Evolutionary conservation across 2,113 vertebrate species (phyloP).

Genomic region (Cinclus cinclus): DNA sequence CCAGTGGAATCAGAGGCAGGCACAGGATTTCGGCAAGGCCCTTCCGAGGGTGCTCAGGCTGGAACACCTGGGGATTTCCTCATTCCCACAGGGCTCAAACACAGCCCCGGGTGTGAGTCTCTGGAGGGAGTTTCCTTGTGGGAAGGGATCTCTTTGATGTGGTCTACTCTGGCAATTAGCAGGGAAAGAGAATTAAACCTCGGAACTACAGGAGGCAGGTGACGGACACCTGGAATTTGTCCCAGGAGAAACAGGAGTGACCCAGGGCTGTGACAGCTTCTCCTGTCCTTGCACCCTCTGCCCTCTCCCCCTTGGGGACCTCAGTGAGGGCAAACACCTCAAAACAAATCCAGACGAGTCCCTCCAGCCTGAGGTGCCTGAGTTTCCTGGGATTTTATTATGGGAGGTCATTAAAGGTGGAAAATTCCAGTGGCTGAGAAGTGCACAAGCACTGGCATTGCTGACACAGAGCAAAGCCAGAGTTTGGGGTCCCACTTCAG

Average conservation of each 20-base stretch:
- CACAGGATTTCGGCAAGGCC: background rate
- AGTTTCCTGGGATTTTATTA: background rate
- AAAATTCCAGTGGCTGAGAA: background rate
- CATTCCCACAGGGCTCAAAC: background rate
- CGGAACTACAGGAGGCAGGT: accelerated
- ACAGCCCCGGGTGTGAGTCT: background rate
- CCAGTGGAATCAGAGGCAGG: accelerated
- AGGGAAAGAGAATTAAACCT: conserved; percentile 35
- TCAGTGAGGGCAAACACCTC: background rate
- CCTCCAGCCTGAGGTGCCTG: background rate
- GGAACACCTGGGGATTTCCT: background rate
- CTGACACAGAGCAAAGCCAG: background rate
- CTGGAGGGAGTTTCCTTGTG: background rate
- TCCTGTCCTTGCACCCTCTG: background rate
- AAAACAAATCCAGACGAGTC: accelerated
- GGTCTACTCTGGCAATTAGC: background rate
- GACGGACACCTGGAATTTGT: background rate
- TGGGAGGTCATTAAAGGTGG: background rate
- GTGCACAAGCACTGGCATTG: accelerated
- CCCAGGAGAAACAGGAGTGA: background rate
- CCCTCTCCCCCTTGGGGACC: too few species aligned
- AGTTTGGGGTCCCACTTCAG: background rate
- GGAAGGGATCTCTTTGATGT: conserved; percentile 37
- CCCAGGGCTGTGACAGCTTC: accelerated
- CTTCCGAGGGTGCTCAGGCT: background rate